Base-by-base conservation (phyloP, 2,888 invertebrate genomes). In the Athalia cordata region DNA sequence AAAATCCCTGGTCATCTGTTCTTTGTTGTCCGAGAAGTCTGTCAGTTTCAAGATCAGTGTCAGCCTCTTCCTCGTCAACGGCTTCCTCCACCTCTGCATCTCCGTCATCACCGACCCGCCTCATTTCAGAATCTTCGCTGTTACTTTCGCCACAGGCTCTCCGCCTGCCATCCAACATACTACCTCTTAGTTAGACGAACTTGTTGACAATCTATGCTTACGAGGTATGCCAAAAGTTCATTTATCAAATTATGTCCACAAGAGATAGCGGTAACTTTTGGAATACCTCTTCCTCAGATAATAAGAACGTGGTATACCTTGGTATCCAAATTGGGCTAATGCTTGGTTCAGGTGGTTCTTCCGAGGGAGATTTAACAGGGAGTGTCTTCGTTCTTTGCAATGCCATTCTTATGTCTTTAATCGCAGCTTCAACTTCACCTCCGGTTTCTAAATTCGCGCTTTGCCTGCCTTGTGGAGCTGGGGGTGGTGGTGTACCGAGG, bases 41-140 rank as follows among this genome's bases (percentile, higher is more conserved):
- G 90, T 99, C 99, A n/a, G 99, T 99, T 91, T 99, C 99, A 84
- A 98, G 94, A 90, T 99, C 99, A 0, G 99, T 99, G 88, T 99
- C 99, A 47, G 98, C 97, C 91, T 97, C 97, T 89, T 95, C 96
- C 57, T 90, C 90, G 57, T 89, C 89, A 3, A 87, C 87, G 8
- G 86, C 86, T 47, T 88, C 87, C 77, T 89, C 89, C 62, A 88
- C 86, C 62, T 89, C 90, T 61, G 88, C 87, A 15, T 88, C 90
- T 3, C 87, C 89, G 64, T 90, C 90, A 9, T 90, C 90, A 13
- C 85, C 85, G 7, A 81, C 83, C 8, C 88, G 83, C 74, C 89
- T 84, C 52, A 84, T 84, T 80, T 89, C 88, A 47, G 90, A 89
- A 78, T 89, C 89, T 55, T 90, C 90, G 81, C 88, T 89, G 81